A percentile compares a stretch with the other conserved stretches of the same genome.
Evolutionary conservation across 2,888 invertebrate genomes (phyloP).

Genomic region (Agrilus mali): DNA sequence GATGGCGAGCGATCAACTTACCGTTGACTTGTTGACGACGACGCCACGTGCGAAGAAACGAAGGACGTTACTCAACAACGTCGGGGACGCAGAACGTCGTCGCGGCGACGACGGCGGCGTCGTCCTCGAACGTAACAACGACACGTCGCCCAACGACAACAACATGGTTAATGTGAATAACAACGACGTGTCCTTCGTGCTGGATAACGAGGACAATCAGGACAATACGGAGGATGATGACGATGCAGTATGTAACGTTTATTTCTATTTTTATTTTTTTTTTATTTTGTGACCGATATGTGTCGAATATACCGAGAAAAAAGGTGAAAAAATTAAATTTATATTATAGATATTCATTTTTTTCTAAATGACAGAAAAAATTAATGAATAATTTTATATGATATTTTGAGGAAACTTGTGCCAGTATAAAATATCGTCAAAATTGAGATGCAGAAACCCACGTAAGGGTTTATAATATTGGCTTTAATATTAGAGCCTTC

Average conservation of each 20-base stretch:
- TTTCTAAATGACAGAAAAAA: too few relatives aligned
- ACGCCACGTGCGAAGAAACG: constrained; percentile 29
- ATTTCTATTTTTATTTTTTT: not conserved
- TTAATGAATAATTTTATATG: too few relatives aligned
- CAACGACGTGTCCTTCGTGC: constrained; percentile 36
- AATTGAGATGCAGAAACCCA: too few relatives aligned
- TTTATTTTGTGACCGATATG: not conserved
- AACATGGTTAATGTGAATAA: constrained; percentile 28
- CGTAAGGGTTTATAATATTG: too few relatives aligned
- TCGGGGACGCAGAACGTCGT: constrained; percentile 9
- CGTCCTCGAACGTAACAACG: constrained; percentile 2
- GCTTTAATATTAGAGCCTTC: too few relatives aligned
- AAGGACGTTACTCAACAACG: constrained; percentile 20
- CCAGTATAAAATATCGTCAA: too few relatives aligned
- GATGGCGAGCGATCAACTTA: constrained; percentile 31
- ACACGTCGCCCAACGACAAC: constrained; percentile 23
- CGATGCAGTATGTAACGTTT: constrained; percentile 26
- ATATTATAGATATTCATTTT: too few relatives aligned
- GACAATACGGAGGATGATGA: constrained; percentile 29
- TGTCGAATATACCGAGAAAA: too few relatives aligned
- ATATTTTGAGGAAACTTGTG: too few relatives aligned
- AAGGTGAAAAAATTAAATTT: too few relatives aligned
- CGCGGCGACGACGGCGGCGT: constrained; percentile 9
- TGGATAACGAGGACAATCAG: constrained; percentile 31
- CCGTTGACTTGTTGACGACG: constrained; percentile 29